Base-by-base conservation (phyloP, 1,140 invertebrate species). In the Metaphire vulgaris region DNA sequence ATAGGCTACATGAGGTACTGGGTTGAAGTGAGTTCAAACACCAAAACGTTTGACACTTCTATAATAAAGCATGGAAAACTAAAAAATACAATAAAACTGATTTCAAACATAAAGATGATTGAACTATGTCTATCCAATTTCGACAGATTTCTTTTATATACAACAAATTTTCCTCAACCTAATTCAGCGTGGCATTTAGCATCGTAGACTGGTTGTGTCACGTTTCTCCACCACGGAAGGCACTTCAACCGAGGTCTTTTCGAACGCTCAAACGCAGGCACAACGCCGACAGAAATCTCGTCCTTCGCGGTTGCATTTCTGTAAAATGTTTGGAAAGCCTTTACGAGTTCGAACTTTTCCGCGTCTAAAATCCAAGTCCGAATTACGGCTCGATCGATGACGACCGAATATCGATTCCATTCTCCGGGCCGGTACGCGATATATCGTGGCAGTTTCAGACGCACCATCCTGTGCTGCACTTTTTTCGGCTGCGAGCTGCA, bases 321-420 rank as follows among this genome's bases (percentile, higher is more conserved):
- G 28, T 56, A 73, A 73, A n/a, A 56, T 29, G 72, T 56, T n/a
- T 41, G 12, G 0, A 34, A 28, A 28, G 28, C n/a, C 2, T 21
- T 29, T 26, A 64, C 56, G 33, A 16, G 21, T 12, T 34, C 41
- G 26, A 41, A 73, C 28, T 26, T 30, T 12, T 33, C 34, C 16
- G 21, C 16, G 26, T 73, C 33, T 26, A 73, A 34, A 2, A 73
- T 31, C 72, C 72, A 73, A 30, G n/a, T 28, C 28, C 33, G 32
- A 6, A 73, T 28, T 0, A 73, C 29, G n/a, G 33, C 33, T 73
- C 26, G 29, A n/a, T 29, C 16, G 41, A 29, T 30, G n/a, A 34
- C 33, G 15, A 73, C 33, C 33, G 72, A 73, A 73, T 73, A 73
- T 64, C 72, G 32, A 56, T 73, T 73, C 12, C 0, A 26, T 16